Evolutionary conservation across 2,113 vertebrate genomes (phyloP).

Genomic region (Pseudorhombus dupliciocellatus): DNA sequence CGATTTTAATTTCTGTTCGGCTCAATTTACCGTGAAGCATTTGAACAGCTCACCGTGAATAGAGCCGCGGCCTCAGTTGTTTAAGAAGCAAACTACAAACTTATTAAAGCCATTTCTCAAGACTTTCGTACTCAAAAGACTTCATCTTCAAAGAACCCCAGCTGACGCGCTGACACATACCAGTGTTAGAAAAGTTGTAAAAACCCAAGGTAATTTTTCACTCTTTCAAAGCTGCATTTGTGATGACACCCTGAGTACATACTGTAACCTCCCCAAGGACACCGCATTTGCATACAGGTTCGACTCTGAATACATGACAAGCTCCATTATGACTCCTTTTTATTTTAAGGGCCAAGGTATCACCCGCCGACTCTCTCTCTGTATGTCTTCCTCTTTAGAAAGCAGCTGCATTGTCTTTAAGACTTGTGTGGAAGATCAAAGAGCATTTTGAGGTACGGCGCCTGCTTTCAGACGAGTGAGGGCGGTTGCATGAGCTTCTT

Average conservation of each 20-base stretch:
- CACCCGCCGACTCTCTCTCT: conserved; percentile 43
- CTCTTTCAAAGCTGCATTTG: conserved; percentile 57
- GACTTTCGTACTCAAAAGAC: conserved; percentile 52
- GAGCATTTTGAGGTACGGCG: conserved; percentile 61
- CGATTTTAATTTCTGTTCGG: background rate
- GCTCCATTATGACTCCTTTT: conserved; percentile 36
- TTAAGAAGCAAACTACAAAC: conserved; percentile 18
- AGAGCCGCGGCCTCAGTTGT: background rate
- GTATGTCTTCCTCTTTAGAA: conserved; percentile 35
- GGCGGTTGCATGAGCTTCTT: conserved; percentile 67
- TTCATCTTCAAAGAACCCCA: conserved; percentile 60
- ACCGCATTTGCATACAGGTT: conserved; percentile 33
- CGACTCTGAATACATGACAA: conserved; percentile 15
- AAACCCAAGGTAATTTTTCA: conserved; percentile 45
- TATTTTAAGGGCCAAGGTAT: conserved; percentile 48
- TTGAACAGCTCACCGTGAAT: background rate
- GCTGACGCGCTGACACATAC: conserved; percentile 49
- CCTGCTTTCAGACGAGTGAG: conserved; percentile 64
- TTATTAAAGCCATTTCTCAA: conserved; percentile 43
- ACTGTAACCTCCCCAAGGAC: conserved; percentile 30
- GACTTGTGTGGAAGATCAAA: conserved; percentile 69
- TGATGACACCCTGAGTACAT: conserved; percentile 52
- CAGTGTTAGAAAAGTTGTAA: conserved; percentile 27
- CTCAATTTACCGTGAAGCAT: too few relatives aligned
- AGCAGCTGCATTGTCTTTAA: conserved; percentile 58